Conservation (phyloP, 2,797 vertebrate genomes). For the Acomys russatus region DNA sequence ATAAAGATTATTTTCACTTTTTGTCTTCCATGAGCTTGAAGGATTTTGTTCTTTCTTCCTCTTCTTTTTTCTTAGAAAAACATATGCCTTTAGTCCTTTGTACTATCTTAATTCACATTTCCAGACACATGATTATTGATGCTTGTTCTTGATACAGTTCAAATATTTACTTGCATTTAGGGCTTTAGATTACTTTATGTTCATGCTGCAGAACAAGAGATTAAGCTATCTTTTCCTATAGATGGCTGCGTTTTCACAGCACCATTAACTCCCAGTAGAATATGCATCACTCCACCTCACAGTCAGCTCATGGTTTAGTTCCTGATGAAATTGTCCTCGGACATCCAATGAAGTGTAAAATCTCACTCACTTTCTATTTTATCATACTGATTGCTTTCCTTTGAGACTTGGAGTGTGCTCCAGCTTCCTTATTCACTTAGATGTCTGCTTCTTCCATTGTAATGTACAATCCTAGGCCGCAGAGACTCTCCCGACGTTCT, state of each 20-base stretch:
- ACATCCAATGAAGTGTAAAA: too few species aligned
- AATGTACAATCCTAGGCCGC: not conserved
- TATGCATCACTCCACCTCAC: not conserved
- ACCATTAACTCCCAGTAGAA: not conserved
- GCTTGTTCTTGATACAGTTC: not conserved
- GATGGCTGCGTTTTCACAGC: not conserved
- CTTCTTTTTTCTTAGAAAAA: not conserved
- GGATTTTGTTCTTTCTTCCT: not conserved
- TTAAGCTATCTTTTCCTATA: not conserved
- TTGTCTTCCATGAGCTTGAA: slow-evolving; percentile 15
- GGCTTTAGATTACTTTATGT: not conserved
- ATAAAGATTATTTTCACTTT: not conserved
- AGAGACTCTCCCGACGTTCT: not conserved
- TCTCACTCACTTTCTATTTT: not conserved
- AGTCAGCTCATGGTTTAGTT: not conserved
- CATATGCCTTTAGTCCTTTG: not conserved
- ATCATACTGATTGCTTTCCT: not conserved
- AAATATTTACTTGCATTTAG: not conserved
- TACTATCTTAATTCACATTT: not conserved
- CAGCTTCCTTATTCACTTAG: not conserved
- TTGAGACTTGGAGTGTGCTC: not conserved
- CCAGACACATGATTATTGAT: not conserved
- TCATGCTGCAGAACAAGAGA: not conserved
- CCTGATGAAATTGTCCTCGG: not conserved
- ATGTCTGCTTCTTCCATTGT: not conserved